Conservation (phyloP, 2,797 vertebrate species). For the Sphenopsis melanotis region DNA sequence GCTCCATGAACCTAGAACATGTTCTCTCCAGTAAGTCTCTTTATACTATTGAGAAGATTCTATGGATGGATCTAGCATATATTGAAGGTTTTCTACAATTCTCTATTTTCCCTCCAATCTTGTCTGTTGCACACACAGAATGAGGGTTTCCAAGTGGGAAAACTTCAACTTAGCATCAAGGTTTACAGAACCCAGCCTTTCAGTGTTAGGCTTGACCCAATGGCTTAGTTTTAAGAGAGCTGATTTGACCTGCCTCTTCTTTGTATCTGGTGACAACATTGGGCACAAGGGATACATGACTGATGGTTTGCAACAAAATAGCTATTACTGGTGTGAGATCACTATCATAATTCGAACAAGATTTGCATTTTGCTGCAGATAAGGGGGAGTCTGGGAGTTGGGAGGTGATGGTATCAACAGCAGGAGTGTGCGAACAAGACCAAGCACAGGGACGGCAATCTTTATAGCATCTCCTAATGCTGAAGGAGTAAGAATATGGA, state of each 20-base stretch:
- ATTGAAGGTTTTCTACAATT: neutral
- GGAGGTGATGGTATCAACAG: slow-evolving; percentile 6
- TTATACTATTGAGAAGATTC: neutral
- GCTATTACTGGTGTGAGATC: slow-evolving; percentile 28
- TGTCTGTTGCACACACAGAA: neutral
- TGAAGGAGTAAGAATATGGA: neutral
- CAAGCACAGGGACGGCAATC: neutral
- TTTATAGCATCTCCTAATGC: neutral
- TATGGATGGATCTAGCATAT: neutral
- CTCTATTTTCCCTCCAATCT: neutral
- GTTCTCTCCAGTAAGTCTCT: neutral
- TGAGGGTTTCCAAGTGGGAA: neutral
- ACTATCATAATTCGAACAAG: slow-evolving; percentile 17
- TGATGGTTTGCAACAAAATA: slow-evolving; percentile 41
- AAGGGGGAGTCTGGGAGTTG: neutral
- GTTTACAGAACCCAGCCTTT: neutral
- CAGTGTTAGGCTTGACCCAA: neutral
- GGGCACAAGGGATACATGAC: slow-evolving; percentile 24
- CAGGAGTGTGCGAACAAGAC: neutral
- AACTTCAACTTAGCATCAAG: neutral
- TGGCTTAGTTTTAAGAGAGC: neutral
- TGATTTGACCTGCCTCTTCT: slow-evolving; percentile 6
- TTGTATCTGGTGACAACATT: neutral
- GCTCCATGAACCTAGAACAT: neutral
- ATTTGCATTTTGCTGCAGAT: slow-evolving; percentile 56